These are phyloP conservation scores for Sisyra nigra DNA, from an alignment of 2,888 invertebrate genomes.

Conservation along the genomic window DNA sequence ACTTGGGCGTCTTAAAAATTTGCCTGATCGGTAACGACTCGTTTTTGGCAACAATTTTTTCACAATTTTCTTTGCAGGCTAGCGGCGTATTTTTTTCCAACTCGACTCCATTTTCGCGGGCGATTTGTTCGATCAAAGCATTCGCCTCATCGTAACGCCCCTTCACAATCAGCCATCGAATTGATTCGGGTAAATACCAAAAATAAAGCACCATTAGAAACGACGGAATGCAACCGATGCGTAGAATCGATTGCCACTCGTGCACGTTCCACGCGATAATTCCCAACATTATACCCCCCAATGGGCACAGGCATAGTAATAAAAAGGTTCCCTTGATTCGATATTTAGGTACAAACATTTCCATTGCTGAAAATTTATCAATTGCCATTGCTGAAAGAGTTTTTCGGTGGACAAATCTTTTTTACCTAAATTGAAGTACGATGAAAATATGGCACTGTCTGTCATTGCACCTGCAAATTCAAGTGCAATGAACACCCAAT, in stretches of 20 bases:
- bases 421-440: too few species aligned
- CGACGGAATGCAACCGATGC: conserved; percentile 49
- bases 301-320: conserved; percentile 39
- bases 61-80: conserved; percentile 17
- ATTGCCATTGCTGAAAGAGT: too few species aligned
- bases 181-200: conserved; percentile 53
- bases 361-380: too few species aligned
- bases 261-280: conserved; percentile 46
- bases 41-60: too few species aligned
- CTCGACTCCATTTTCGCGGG: conserved; percentile 42
- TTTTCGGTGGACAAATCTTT: too few species aligned
- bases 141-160: conserved; percentile 39
- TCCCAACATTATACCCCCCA: conserved; percentile 51
- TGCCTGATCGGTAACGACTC: neutral
- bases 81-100: conserved; percentile 34
- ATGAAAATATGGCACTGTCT: too few species aligned
- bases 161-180: conserved; percentile 57
- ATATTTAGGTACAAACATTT: too few species aligned
- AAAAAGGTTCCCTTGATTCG: too few species aligned
- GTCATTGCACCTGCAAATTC: too few species aligned
- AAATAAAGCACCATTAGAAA: conserved; percentile 48
- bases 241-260: conserved; percentile 51
- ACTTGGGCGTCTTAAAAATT: neutral
- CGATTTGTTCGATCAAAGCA: conserved; percentile 40
- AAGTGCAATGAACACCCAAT: too few species aligned